Evolutionary conservation across 2,797 vertebrate genomes (phyloP).

Genomic region (Agapornis canus): DNA sequence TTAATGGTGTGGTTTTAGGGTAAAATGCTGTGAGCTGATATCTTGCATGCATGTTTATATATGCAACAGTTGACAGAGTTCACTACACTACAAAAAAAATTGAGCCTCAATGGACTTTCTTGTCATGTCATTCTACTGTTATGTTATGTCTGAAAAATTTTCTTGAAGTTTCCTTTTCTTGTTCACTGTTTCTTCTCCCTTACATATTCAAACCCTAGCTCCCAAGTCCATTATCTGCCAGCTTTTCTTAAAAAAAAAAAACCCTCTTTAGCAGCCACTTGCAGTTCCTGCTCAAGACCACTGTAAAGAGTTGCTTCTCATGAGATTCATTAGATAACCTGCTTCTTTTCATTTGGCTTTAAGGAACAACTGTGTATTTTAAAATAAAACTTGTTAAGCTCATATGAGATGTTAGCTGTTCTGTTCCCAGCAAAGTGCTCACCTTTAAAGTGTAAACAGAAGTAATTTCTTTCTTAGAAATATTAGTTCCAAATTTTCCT

Average conservation of each 20-base stretch:
- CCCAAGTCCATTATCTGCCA: neutral
- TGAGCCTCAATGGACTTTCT: neutral
- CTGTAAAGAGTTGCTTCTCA: slow-evolving; percentile 26
- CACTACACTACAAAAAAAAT: neutral
- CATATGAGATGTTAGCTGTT: neutral
- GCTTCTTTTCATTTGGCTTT: slow-evolving; percentile 35
- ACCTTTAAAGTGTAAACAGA: neutral
- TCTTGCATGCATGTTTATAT: neutral
- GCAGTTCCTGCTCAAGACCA: slow-evolving; percentile 16
- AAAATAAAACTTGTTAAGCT: neutral
- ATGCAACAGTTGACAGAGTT: neutral
- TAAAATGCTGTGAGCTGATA: neutral
- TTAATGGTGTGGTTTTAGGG: neutral
- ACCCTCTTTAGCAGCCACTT: slow-evolving; percentile 24
- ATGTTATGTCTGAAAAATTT: neutral
- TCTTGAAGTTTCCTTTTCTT: neutral
- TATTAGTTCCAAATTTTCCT: neutral
- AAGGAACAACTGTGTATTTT: neutral
- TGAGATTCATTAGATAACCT: slow-evolving; percentile 24
- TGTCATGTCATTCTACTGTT: neutral
- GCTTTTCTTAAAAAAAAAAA: neutral
- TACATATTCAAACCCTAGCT: neutral
- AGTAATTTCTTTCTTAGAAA: neutral
- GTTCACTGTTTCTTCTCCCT: neutral
- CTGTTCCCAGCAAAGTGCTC: neutral